Percentiles rank a stretch among this genome's conserved stretches.
phyloP scores from a whole-genome alignment of 2,113 vertebrate species.

The Ovis aries region ARS-UI_Ramb_v3.0 NC_056060.1:77946501-77947000 shows the following conservation, averaged over 20 bases:
- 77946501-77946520: constrained; percentile 41
- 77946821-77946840: constrained; percentile 24
- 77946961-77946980: constrained; percentile 40
- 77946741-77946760: not conserved
- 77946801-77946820: not conserved
- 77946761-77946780: constrained; percentile 40
- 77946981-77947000: constrained; percentile 36
- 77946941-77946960: constrained; percentile 1
- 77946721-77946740: constrained; percentile 22
- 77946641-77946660: not conserved
- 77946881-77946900: constrained; percentile 17
- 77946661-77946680: constrained; percentile 14
- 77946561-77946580: not conserved
- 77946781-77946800: not conserved
- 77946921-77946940: not conserved
- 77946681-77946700: not conserved
- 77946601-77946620: constrained; percentile 40
- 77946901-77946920: not conserved
- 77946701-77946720: not conserved
- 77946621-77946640: constrained; percentile 37
- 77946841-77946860: not conserved
- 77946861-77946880: not conserved
- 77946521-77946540: constrained; percentile 27
- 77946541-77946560: not conserved
- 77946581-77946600: constrained; percentile 23